Evolutionary conservation across 1,140 invertebrate species (phyloP), one percentile per base, ranked within the genome.

Genomic region (Drosophila insularis): DNA sequence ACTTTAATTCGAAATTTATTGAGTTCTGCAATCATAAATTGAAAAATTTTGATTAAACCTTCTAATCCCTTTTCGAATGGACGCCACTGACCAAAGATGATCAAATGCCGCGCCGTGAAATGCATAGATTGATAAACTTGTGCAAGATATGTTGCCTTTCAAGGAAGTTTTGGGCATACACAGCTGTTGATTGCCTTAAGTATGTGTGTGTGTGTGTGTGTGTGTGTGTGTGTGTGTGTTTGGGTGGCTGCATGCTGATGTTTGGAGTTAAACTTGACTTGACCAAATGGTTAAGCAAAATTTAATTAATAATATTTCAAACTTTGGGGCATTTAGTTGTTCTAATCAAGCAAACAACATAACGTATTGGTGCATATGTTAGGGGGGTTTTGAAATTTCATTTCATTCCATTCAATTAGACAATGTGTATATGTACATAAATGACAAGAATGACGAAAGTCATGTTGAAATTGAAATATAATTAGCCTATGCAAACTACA

Each of bases 251-350:
- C 3, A 55, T 40, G 62, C 31, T 53, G 62, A 35, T 35, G 32
- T 13, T 37, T 37, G 1, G 35, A 37, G 35, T 11, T 11, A 37
- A 37, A 37, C 35, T 74, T 67, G 67, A 68, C 63, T 63, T 64
- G 67, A 55, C 43, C 68, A 78, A 75, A 86, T 86, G 78, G 68
- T 79, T 81, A 62, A 63, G 78, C 71, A 14, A 85, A 86, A 86
- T 86, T 81, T 77, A 81, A 86, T 86, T 78, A 87, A 86, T 79
- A 86, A 76, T 86, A 87, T 73, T 81, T 74, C 37, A 64, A 40
- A 31, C n/a, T 62, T 27, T 60, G 66, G 50, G 55, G n/a, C 39
- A 62, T 56, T 64, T 74, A 79, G 66, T 76, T 67, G 50, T 53
- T 60, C 64, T 70, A 70, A 74, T 70, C 6, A 50, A 21, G 2